These are phyloP conservation scores for Nymphalis c-album DNA, from an alignment of 2,888 invertebrate genomes.

Conservation along the genomic window DNA sequence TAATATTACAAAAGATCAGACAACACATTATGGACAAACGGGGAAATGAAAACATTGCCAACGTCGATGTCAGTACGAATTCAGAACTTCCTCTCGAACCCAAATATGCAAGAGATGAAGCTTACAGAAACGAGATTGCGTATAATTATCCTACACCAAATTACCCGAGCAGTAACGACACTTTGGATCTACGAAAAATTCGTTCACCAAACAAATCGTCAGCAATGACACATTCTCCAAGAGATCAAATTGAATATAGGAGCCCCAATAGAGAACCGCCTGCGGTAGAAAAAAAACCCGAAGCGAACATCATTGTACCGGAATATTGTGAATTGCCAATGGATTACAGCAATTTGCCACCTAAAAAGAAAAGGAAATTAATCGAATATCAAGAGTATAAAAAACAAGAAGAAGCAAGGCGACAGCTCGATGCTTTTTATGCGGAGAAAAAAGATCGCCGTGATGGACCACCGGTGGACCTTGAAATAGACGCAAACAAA, in stretches of 20 bases:
- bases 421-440: slow-evolving; percentile 68
- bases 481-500: slow-evolving; percentile 62
- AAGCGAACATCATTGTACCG: slow-evolving; percentile 60
- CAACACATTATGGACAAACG: slow-evolving; percentile 79
- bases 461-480: slow-evolving; percentile 58
- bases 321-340: slow-evolving; percentile 75
- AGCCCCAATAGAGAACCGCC: slow-evolving; percentile 50
- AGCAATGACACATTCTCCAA: slow-evolving; percentile 50
- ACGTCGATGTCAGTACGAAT: slow-evolving; percentile 50
- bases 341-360: slow-evolving; percentile 79
- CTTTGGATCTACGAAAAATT: slow-evolving; percentile 72
- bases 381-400: slow-evolving; percentile 79
- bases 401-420: slow-evolving; percentile 76
- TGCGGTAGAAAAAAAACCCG: slow-evolving; percentile 60
- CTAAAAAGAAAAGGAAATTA: slow-evolving; percentile 79
- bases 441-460: slow-evolving; percentile 61
- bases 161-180: slow-evolving; percentile 58
- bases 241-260: slow-evolving; percentile 50
- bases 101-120: slow-evolving; percentile 61
- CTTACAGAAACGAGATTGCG: slow-evolving; percentile 57
- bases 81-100: slow-evolving; percentile 53
- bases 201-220: slow-evolving; percentile 65
- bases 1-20: slow-evolving; percentile 76
- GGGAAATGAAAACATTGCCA: slow-evolving; percentile 57
- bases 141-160: slow-evolving; percentile 58